These are phyloP conservation scores for Tychaedon coryphoeus DNA, from an alignment of 2,113 vertebrate species.

Conservation along the genomic window DNA sequence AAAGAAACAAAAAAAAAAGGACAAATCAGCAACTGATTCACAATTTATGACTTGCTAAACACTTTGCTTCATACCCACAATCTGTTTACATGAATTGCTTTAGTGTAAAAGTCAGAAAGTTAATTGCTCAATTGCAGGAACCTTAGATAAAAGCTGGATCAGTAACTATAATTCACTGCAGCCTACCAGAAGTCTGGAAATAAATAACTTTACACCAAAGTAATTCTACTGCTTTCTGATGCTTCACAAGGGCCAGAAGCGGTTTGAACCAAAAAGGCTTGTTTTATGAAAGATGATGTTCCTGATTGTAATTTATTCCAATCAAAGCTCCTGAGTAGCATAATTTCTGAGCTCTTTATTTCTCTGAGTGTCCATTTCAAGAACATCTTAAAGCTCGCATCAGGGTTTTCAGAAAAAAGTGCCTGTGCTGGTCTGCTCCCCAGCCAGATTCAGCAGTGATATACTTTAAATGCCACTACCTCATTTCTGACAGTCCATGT, in stretches of 20 bases:
- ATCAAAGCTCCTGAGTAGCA: neutral
- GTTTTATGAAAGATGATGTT: neutral
- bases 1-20: neutral
- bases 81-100: conserved; percentile 55
- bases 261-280: neutral
- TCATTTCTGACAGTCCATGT: neutral
- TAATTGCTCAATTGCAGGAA: conserved; percentile 63
- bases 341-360: neutral
- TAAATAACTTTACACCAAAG: conserved; percentile 32
- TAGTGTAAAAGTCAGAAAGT: conserved; percentile 52
- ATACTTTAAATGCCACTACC: neutral
- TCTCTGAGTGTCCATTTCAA: neutral
- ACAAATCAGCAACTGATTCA: conserved; percentile 10
- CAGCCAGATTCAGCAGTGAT: neutral
- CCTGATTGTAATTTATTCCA: neutral
- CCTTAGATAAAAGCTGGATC: conserved; percentile 57
- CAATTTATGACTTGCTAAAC: conserved; percentile 46
- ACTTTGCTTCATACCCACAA: conserved; percentile 64
- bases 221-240: conserved; percentile 1
- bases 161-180: conserved; percentile 49
- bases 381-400: neutral
- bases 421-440: neutral
- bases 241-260: neutral
- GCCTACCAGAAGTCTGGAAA: conserved; percentile 39
- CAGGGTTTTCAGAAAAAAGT: neutral